Evolutionary conservation across 2,113 vertebrate species (phyloP).

Genomic region (Hyperopisus bebe): DNA sequence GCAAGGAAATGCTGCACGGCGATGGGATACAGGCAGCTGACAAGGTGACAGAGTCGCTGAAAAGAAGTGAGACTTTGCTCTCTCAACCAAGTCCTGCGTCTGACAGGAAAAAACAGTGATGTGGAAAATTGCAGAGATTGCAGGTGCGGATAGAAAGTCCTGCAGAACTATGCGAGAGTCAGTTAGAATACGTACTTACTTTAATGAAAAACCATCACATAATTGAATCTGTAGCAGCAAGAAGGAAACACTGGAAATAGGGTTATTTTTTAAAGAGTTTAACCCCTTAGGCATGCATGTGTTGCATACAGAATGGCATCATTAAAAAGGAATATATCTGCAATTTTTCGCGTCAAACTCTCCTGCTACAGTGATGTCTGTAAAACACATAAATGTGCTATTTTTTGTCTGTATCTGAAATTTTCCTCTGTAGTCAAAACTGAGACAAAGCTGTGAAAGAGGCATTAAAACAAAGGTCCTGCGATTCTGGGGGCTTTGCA

Average conservation of each 20-base stretch:
- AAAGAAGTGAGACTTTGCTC: background rate
- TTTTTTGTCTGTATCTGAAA: background rate
- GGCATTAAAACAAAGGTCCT: background rate
- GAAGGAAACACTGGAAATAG: background rate
- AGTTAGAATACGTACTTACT: background rate
- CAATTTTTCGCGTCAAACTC: background rate
- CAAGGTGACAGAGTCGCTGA: background rate
- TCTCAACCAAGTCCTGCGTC: background rate
- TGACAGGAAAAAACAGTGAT: background rate
- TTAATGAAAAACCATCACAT: background rate
- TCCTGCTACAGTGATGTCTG: background rate
- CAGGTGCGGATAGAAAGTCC: constrained; percentile 1
- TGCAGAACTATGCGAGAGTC: background rate
- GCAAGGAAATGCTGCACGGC: background rate
- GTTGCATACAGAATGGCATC: background rate
- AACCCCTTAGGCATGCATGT: constrained; percentile 1
- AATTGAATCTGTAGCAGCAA: background rate
- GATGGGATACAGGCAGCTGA: background rate
- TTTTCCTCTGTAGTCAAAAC: background rate
- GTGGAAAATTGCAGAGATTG: constrained; percentile 7
- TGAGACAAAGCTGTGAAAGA: background rate
- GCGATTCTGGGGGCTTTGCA: background rate
- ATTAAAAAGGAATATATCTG: constrained; percentile 1
- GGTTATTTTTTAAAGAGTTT: background rate
- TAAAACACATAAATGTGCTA: background rate